Evolutionary conservation across 2,888 invertebrate species (phyloP).

Genomic region (Branchipolynoe longqiensis): DNA sequence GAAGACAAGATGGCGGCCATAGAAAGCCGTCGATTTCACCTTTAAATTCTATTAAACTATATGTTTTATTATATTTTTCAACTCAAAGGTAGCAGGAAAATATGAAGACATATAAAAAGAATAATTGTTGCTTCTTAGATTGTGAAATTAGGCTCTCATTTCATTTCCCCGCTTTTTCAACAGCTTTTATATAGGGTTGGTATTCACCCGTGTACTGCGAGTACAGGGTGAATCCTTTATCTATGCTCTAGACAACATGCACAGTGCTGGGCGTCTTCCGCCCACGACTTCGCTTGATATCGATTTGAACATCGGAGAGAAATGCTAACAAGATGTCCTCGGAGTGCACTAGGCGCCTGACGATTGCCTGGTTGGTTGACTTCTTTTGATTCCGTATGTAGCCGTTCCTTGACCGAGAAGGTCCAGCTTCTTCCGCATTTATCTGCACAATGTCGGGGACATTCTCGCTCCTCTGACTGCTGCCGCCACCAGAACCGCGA

Average conservation of each 20-base stretch:
- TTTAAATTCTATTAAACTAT: too few species aligned
- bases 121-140: too few species aligned
- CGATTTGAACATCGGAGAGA: slow-evolving; percentile 19
- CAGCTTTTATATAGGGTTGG: too few species aligned
- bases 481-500: neutral
- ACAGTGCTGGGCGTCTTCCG: neutral
- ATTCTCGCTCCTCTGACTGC: neutral
- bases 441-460: neutral
- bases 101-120: too few species aligned
- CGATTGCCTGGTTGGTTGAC: neutral
- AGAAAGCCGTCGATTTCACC: too few species aligned
- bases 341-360: neutral
- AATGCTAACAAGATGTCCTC: slow-evolving; percentile 28
- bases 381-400: neutral
- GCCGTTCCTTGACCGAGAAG: neutral
- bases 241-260: neutral
- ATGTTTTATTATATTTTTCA: too few species aligned
- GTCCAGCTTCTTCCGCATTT: neutral
- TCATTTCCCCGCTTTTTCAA: too few species aligned
- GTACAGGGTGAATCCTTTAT: too few species aligned
- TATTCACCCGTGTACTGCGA: too few species aligned
- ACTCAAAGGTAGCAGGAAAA: too few species aligned
- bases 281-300: neutral
- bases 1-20: too few species aligned
- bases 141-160: too few species aligned